These are phyloP conservation scores for Mungos mungo DNA, from an alignment of 2,113 vertebrate species.

Conservation along the genomic window DNA sequence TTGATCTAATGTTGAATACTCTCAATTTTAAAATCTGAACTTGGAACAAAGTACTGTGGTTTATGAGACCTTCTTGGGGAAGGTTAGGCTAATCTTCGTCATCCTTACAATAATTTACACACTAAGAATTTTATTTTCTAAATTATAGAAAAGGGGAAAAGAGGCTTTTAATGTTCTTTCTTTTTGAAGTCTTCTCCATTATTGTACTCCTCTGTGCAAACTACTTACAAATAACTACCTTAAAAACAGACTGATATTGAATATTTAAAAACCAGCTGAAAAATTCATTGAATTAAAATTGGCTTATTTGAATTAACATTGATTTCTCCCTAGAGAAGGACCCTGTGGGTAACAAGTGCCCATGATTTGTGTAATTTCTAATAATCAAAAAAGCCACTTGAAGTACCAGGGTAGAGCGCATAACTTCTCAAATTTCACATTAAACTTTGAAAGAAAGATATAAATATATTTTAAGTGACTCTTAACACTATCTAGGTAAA, in stretches of 20 bases:
- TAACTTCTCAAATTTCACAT: constrained; percentile 53
- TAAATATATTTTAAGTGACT: constrained; percentile 43
- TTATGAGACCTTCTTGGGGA: not conserved
- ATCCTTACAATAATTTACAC: not conserved
- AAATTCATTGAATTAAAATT: constrained; percentile 52
- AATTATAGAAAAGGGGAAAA: constrained; percentile 17
- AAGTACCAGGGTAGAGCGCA: constrained; percentile 32
- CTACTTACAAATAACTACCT: constrained; percentile 14
- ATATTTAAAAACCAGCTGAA: constrained; percentile 57
- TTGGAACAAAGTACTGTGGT: not conserved
- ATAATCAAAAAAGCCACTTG: not conserved
- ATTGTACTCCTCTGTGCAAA: constrained; percentile 11
- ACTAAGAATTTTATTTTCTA: constrained; percentile 29
- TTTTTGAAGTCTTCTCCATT: constrained; percentile 39
- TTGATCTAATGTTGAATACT: not conserved
- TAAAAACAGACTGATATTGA: not conserved
- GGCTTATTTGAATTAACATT: constrained; percentile 29
- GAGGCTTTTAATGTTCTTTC: not conserved
- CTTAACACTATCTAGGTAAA: not conserved
- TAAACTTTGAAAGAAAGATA: constrained; percentile 30
- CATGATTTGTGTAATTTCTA: constrained; percentile 34
- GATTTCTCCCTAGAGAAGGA: constrained; percentile 16
- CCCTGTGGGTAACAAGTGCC: not conserved
- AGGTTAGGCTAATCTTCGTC: not conserved
- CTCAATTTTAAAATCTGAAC: constrained; percentile 34